Percentiles rank a stretch among this genome's conserved stretches.
Conservation (phyloP, 2,113 vertebrate species). For the Mirza zaza region DNA sequence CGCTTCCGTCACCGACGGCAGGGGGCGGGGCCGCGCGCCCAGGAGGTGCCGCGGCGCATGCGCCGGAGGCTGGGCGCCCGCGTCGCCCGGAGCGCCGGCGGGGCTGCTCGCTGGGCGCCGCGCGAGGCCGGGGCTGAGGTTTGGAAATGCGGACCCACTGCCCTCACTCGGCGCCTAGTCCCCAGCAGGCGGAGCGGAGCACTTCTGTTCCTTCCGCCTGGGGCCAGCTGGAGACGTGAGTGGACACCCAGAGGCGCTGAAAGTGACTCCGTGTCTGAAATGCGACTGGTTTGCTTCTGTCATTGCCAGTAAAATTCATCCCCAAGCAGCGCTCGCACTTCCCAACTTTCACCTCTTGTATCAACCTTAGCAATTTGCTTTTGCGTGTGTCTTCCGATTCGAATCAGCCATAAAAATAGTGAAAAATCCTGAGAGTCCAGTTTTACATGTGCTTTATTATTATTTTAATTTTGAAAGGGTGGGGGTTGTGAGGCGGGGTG, state of each 20-base stretch:
- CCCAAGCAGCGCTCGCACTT: not conserved
- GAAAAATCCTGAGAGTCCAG: slow-evolving; percentile 8
- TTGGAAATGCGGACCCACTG: not conserved
- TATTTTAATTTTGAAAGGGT: no score
- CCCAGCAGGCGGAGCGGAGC: slow-evolving; percentile 63
- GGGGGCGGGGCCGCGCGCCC: no score
- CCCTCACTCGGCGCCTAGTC: not conserved
- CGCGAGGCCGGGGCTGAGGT: not conserved
- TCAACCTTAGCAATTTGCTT: not conserved
- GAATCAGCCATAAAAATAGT: slow-evolving; percentile 14
- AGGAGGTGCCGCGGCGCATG: not conserved
- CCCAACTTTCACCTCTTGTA: slow-evolving; percentile 6
- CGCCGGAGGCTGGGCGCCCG: rapidly evolving
- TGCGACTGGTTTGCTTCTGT: slow-evolving; percentile 13
- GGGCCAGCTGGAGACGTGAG: not conserved
- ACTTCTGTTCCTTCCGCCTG: not conserved
- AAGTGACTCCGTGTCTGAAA: not conserved
- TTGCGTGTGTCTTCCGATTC: slow-evolving; percentile 12
- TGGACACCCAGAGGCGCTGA: not conserved
- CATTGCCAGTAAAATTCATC: not conserved
- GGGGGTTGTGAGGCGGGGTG: no score
- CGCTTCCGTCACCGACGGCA: not conserved
- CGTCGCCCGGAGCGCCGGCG: rapidly evolving
- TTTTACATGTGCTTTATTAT: slow-evolving; percentile 29
- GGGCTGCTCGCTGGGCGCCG: rapidly evolving